Evolutionary conservation across 92 coral and sea anemone genomes (phyloP).

Genomic region (Phenganax marumi): DNA sequence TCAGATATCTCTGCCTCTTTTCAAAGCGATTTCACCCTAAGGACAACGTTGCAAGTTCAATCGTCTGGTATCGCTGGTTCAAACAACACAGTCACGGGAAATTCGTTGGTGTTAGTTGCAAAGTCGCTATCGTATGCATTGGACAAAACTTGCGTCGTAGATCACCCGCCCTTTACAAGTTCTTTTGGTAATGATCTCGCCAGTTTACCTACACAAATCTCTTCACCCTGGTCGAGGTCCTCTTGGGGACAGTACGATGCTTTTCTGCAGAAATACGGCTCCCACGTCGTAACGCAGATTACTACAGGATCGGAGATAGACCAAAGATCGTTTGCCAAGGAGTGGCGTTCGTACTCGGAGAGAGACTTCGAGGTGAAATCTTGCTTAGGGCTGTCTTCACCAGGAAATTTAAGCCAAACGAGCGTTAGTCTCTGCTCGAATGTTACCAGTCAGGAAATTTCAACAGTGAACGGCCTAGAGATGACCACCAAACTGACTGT

Average conservation of each 20-base stretch:
- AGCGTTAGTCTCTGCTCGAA: background rate
- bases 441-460: constrained; percentile 6
- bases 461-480: background rate
- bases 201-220: constrained; percentile 19
- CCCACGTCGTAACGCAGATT: constrained; percentile 40
- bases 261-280: constrained; percentile 39
- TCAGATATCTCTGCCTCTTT: constrained; percentile 7
- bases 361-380: constrained; percentile 41
- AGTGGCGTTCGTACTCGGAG: constrained; percentile 14
- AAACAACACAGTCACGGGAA: constrained; percentile 21
- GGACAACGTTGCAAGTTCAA: constrained; percentile 4
- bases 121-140: background rate
- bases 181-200: constrained; percentile 17
- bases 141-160: constrained; percentile 1
- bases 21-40: constrained; percentile 21
- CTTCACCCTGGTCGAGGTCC: background rate
- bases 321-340: constrained; percentile 31
- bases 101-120: background rate
- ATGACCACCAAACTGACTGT: constrained; percentile 31
- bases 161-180: constrained; percentile 3
- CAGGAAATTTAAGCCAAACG: background rate
- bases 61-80: constrained; percentile 17
- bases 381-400: background rate
- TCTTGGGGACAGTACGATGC: constrained; percentile 32
- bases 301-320: constrained; percentile 39